Percentiles rank a stretch among this genome's conserved stretches.
Evolutionary conservation across 2,888 invertebrate genomes (phyloP).

Genomic region (Drosophila diplacantha): DNA sequence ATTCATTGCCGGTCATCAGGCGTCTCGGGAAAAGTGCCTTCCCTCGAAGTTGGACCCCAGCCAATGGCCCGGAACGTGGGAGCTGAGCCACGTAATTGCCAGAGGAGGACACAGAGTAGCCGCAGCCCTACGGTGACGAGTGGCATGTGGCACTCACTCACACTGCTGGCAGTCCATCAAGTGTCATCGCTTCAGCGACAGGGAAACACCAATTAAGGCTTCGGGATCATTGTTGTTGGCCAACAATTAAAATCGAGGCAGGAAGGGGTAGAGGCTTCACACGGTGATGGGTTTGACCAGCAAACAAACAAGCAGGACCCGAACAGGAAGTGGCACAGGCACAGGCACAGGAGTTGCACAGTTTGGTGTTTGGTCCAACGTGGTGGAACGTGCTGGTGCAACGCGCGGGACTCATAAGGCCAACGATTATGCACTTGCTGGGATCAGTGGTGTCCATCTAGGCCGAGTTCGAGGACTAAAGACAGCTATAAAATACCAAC

Average conservation of each 20-base stretch:
- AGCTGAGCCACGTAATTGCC: conserved; percentile 27
- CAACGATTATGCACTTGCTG: conserved; percentile 13
- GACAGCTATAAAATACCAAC: neutral
- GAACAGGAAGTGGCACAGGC: conserved; percentile 1
- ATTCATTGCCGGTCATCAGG: conserved; percentile 8
- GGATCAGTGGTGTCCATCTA: conserved; percentile 1
- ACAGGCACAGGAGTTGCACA: conserved; percentile 1
- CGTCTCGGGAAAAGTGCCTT: neutral
- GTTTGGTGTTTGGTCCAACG: conserved; percentile 1
- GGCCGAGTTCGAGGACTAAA: neutral
- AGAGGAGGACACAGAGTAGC: conserved; percentile 8
- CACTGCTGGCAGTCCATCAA: conserved; percentile 27
- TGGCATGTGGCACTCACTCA: conserved; percentile 29
- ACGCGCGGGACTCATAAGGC: conserved; percentile 56
- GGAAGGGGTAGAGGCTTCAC: neutral
- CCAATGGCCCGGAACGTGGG: conserved; percentile 15
- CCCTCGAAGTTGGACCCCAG: conserved; percentile 13
- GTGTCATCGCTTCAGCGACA: conserved; percentile 24
- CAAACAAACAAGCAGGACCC: conserved; percentile 16
- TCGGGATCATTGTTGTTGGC: conserved; percentile 30
- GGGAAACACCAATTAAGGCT: conserved; percentile 33
- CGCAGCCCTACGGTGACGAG: conserved; percentile 10
- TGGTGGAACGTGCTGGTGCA: conserved; percentile 61
- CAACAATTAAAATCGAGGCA: conserved; percentile 26
- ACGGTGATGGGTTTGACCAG: conserved; percentile 28